Base-by-base conservation (phyloP, 30 jellyfish, hydroid and myxozoan genomes). In the Turritopsis dohrnii region DNA sequence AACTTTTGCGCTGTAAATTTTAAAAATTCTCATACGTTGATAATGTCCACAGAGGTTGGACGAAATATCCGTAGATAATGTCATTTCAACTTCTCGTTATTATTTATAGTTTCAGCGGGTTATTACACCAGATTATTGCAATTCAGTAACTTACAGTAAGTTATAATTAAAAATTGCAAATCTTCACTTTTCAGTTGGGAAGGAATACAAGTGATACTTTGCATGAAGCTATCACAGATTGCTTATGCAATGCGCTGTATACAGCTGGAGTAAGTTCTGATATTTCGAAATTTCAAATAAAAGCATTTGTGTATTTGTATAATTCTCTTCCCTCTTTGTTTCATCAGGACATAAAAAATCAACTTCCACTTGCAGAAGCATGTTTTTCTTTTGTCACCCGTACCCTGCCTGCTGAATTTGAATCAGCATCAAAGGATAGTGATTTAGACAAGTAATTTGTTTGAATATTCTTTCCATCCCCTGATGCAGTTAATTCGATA, bases 151-250 rank as follows among this genome's bases (percentile, higher is more conserved):
- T n/a, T n/a, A n/a, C n/a, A n/a, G n/a, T n/a, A n/a, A n/a, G n/a
- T n/a, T n/a, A n/a, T n/a, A n/a, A n/a, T n/a, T n/a, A n/a, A 5
- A 41, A 41, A 41, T 41, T 41, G 60, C n/a, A 41, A 5, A 30
- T 71, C 21, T 79, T 25, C 30, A 72, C 16, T 52, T 79, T 71
- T 74, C 69, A 92, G 97, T 84, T 92, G 21, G 73, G 81, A 5
- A 85, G 83, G 1, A 54, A 82, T 28, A 84, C 90, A 7, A 83
- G 89, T 41, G 88, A 87, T 21, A 83, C 81, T 28, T 95, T 92
- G 16, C 97, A 92, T 54, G 97, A 88, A 52, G 91, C 97, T 8
- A 87, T 87, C 17, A 92, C 97, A 3, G 97, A 92, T 71, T 92
- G 97, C 74, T 25, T 92, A 1, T 92, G 96, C 82, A 92, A 91